Percentiles rank a stretch among this genome's conserved stretches.
phyloP scores from a whole-genome alignment of 1,140 invertebrate genomes.

The Zaprionus gabonicus region DNA sequence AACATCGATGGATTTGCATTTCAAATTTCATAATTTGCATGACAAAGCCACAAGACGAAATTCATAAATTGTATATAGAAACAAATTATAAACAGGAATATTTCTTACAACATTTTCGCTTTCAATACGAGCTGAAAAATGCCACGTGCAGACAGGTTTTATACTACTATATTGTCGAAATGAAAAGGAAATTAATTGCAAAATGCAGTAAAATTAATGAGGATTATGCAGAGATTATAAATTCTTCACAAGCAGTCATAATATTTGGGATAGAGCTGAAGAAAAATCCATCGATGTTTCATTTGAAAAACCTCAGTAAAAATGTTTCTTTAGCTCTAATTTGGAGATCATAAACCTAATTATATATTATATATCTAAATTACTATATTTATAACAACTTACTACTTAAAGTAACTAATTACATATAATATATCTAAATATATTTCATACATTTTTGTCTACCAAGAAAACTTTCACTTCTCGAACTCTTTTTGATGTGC shows the following conservation, averaged over 20 bases:
- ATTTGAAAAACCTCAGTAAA: too few species aligned
- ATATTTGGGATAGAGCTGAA: too few species aligned
- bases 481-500: slow-evolving; percentile 21
- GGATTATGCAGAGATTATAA: not conserved
- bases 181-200: not conserved
- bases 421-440: not conserved
- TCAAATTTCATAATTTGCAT: slow-evolving; percentile 66
- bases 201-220: not conserved
- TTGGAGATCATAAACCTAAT: not conserved
- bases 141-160: not conserved
- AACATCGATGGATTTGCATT: slow-evolving; percentile 52
- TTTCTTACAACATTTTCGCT: slow-evolving; percentile 49
- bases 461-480: slow-evolving; percentile 55
- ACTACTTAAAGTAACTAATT: slow-evolving; percentile 2
- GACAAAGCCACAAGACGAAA: slow-evolving; percentile 41
- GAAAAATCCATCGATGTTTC: too few species aligned
- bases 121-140: slow-evolving; percentile 31
- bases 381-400: too few species aligned
- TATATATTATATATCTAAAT: not conserved
- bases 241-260: not conserved
- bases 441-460: not conserved
- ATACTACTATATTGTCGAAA: not conserved
- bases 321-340: too few species aligned
- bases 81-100: slow-evolving; percentile 31
- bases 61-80: slow-evolving; percentile 38